These are phyloP conservation scores for Climacteris rufus DNA, from an alignment of 2,113 vertebrate genomes.

Conservation along the genomic window DNA sequence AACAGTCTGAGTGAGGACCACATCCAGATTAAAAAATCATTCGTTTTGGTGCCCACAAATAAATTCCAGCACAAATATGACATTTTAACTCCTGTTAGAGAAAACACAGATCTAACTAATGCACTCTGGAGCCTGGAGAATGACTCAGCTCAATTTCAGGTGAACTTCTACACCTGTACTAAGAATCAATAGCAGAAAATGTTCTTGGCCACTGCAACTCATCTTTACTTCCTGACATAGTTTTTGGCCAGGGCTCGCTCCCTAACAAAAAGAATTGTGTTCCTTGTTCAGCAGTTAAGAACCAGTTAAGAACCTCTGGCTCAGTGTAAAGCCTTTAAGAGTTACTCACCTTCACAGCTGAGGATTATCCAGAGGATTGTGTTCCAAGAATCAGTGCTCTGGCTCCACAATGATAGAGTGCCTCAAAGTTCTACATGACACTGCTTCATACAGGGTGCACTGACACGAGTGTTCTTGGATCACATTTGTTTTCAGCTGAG, in stretches of 20 bases:
- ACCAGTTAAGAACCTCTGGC: background rate
- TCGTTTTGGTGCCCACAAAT: background rate
- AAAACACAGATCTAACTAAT: background rate
- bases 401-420: background rate
- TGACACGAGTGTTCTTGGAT: background rate
- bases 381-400: background rate
- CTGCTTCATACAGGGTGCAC: background rate
- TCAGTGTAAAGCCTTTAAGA: background rate
- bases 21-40: background rate
- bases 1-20: background rate
- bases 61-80: background rate
- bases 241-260: background rate
- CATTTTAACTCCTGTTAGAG: background rate
- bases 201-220: background rate
- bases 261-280: background rate
- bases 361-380: background rate
- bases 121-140: background rate
- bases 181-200: background rate
- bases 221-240: background rate
- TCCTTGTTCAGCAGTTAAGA: background rate
- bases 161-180: background rate
- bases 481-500: background rate
- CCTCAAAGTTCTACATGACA: accelerated
- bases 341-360: background rate
- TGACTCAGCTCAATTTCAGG: background rate